Percentiles rank a stretch among this genome's conserved stretches.
Conservation (phyloP, 2,797 vertebrate genomes). For the Gallinago stenura region DNA sequence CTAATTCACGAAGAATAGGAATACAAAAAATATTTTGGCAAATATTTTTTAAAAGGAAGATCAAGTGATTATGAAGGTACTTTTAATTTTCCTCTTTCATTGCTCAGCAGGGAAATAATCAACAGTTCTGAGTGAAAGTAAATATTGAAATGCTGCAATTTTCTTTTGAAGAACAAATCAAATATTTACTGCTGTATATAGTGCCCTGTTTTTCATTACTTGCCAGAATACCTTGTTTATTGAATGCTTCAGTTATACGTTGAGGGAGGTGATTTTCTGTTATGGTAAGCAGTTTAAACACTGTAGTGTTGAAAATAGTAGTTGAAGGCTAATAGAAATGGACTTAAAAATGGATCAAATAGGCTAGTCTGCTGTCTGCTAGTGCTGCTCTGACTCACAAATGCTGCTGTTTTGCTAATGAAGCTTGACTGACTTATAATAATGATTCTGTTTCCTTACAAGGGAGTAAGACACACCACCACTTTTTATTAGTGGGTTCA, state of each 20-base stretch:
- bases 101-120: constrained; percentile 48
- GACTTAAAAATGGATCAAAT: neutral
- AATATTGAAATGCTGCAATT: constrained; percentile 69
- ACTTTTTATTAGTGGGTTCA: constrained; percentile 27
- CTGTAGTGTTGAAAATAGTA: neutral
- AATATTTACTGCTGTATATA: constrained; percentile 66
- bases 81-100: constrained; percentile 57
- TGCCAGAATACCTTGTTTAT: constrained; percentile 32
- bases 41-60: constrained; percentile 52
- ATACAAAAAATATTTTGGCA: constrained; percentile 37
- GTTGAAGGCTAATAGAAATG: constrained; percentile 13
- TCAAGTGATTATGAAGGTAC: constrained; percentile 36
- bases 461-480: neutral
- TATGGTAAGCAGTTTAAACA: neutral
- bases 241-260: constrained; percentile 24
- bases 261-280: constrained; percentile 6
- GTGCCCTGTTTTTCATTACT: constrained; percentile 47
- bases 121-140: constrained; percentile 57
- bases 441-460: constrained; percentile 26
- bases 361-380: neutral
- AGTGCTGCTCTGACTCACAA: neutral
- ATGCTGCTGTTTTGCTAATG: neutral
- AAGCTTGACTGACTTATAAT: neutral
- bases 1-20: constrained; percentile 30
- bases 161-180: constrained; percentile 50